Conservation (phyloP, 2,888 invertebrate species). For the Aporophyla lueneburgensis region DNA sequence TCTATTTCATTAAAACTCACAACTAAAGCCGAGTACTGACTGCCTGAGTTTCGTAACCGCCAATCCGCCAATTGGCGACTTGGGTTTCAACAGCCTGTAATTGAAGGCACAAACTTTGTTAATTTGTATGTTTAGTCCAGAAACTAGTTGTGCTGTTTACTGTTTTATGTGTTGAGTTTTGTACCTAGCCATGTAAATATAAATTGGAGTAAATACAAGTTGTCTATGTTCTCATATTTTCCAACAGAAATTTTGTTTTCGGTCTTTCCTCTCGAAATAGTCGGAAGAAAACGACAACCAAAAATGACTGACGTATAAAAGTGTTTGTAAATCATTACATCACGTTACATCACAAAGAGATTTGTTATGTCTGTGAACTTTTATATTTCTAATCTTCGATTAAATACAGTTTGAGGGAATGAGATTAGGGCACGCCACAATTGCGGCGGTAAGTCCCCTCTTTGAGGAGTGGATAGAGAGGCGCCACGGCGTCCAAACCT, state of each 20-base stretch:
- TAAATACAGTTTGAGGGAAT: neutral
- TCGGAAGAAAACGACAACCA: neutral
- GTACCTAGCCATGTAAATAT: neutral
- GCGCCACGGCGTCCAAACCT: too few relatives aligned
- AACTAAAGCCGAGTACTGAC: conserved; percentile 24
- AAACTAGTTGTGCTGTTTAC: conserved; percentile 37
- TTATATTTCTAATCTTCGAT: too few relatives aligned
- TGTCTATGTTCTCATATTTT: neutral
- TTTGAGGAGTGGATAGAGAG: too few relatives aligned
- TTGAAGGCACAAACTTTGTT: conserved; percentile 56
- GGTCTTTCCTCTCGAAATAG: neutral
- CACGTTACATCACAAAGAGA: too few relatives aligned
- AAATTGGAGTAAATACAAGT: neutral
- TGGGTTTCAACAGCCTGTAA: conserved; percentile 48
- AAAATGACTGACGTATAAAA: neutral
- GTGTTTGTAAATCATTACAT: too few relatives aligned
- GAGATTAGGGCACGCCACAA: too few relatives aligned
- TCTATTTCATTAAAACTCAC: conserved; percentile 41
- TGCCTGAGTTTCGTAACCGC: conserved; percentile 51
- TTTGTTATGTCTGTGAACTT: too few relatives aligned
- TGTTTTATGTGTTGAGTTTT: conserved; percentile 27
- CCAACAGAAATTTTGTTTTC: neutral
- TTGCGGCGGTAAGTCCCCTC: too few relatives aligned
- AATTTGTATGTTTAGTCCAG: conserved; percentile 48
- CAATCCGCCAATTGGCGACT: conserved; percentile 52